Conservation (phyloP, 2,797 vertebrate species). For the Echiichthys vipera region DNA sequence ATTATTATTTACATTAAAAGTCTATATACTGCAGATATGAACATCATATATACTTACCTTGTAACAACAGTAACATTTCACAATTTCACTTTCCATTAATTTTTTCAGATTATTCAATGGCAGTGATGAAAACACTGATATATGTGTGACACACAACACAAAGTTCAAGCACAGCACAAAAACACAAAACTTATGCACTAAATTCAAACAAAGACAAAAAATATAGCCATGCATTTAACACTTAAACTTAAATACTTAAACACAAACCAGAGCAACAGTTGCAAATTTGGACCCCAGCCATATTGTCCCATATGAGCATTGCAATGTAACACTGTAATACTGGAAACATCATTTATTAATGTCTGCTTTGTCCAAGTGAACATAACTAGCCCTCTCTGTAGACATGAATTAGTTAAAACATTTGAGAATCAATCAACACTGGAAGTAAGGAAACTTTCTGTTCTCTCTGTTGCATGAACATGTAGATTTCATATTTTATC, state of each 20-base stretch:
- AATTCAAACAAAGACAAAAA: conserved; percentile 33
- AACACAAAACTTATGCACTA: conserved; percentile 43
- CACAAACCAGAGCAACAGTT: conserved; percentile 48
- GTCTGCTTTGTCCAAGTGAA: not conserved
- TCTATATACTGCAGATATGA: conserved; percentile 18
- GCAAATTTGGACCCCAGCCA: conserved; percentile 66
- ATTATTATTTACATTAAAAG: conserved; percentile 19
- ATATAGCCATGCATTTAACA: conserved; percentile 69
- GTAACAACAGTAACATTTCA: conserved; percentile 14
- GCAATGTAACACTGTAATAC: conserved; percentile 8
- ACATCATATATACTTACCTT: conserved; percentile 66
- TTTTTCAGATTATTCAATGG: not conserved
- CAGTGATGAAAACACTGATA: conserved; percentile 55
- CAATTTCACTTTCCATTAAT: conserved; percentile 24
- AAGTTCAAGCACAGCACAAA: conserved; percentile 53
- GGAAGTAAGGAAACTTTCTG: conserved; percentile 49
- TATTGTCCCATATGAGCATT: conserved; percentile 78
- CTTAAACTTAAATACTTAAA: conserved; percentile 26
- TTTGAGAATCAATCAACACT: conserved; percentile 14
- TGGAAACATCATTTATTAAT: conserved; percentile 4
- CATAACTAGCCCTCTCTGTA: conserved; percentile 1
- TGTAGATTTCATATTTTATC: conserved; percentile 55
- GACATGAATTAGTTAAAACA: conserved; percentile 23
- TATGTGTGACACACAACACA: conserved; percentile 48
- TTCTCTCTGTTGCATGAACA: conserved; percentile 61